A percentile compares a stretch with the other conserved stretches of the same genome.
Conservation (phyloP, 2,113 vertebrate species). For the Cyrtonyx montezumae region DNA sequence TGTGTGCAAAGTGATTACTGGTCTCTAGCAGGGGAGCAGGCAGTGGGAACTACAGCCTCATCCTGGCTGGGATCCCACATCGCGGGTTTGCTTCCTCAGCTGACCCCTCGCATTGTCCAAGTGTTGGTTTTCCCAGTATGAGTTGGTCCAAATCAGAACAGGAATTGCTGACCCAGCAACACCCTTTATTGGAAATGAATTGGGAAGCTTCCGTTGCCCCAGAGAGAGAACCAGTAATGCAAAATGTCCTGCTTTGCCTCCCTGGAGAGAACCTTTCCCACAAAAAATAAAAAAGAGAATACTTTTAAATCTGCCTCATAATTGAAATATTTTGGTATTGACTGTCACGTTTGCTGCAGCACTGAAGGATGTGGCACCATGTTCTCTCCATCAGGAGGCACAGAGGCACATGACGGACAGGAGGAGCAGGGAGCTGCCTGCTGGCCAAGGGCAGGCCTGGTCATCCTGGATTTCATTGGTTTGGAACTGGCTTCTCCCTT, state of each 20-base stretch:
- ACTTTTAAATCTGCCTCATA: neutral
- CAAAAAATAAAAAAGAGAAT: neutral
- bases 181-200: neutral
- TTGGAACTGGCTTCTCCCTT: neutral
- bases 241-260: neutral
- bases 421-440: neutral
- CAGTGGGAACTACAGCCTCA: neutral
- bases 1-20: neutral
- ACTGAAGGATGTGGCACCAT: neutral
- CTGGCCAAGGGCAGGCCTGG: neutral
- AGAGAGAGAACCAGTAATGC: neutral
- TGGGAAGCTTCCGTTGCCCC: neutral
- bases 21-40: neutral
- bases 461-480: neutral
- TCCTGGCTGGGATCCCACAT: neutral
- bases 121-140: neutral
- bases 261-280: neutral
- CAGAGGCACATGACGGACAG: neutral
- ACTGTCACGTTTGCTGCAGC: neutral
- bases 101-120: neutral
- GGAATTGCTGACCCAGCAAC: neutral
- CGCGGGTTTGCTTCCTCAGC: accelerated
- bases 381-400: neutral
- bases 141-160: neutral
- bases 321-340: neutral